Evolutionary conservation across 1,140 invertebrate genomes (phyloP).

Genomic region (Patella vulgata): DNA sequence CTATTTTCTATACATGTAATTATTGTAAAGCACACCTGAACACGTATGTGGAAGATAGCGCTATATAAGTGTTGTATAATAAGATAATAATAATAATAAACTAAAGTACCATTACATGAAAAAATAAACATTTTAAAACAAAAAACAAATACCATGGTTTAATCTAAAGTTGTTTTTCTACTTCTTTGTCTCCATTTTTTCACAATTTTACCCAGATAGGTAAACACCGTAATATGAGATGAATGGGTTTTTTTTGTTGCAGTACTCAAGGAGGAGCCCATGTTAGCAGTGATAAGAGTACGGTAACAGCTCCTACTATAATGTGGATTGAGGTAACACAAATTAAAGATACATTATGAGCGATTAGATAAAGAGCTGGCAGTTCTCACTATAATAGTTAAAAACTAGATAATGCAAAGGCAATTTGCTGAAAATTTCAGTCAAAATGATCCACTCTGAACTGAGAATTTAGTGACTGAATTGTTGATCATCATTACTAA

Average conservation of each 20-base stretch:
- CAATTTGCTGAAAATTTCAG: no score
- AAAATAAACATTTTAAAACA: no score
- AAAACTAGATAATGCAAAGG: background rate
- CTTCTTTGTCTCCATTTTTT: background rate
- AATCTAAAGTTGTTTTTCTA: no score
- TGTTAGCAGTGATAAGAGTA: constrained; percentile 69
- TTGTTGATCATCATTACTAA: background rate
- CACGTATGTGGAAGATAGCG: no score
- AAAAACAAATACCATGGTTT: no score
- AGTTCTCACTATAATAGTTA: background rate
- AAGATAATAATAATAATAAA: no score
- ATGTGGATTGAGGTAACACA: constrained; percentile 87
- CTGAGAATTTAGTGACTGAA: background rate
- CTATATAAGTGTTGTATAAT: no score
- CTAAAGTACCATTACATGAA: no score
- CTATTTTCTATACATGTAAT: no score
- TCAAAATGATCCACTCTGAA: no score
- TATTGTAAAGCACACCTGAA: no score
- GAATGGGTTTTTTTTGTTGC: constrained; percentile 15
- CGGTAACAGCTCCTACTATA: constrained; percentile 83
- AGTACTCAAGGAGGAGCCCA: constrained; percentile 75
- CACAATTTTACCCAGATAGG: background rate
- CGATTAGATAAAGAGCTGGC: no score
- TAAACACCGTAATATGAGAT: background rate
- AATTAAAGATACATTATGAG: background rate